Conservation (phyloP, 2,797 vertebrate species). For the Hyperoplus lanceolatus region DNA sequence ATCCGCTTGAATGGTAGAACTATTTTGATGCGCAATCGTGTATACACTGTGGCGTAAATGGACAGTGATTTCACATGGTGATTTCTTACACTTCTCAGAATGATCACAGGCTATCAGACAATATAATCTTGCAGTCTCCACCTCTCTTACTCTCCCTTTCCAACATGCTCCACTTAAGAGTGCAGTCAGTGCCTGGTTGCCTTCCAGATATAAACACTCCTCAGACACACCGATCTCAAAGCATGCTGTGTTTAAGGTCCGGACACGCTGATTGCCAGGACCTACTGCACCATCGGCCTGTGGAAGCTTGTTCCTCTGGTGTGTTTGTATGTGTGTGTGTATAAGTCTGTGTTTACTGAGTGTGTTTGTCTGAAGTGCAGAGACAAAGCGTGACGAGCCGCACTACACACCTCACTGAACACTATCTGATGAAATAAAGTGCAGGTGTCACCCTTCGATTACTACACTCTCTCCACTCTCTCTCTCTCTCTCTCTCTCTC, state of each 20-base stretch:
- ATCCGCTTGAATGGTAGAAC: constrained; percentile 47
- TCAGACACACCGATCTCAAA: constrained; percentile 51
- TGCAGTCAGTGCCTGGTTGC: constrained; percentile 34
- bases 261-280: constrained; percentile 54
- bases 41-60: constrained; percentile 39
- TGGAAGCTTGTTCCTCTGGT: neutral
- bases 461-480: constrained; percentile 50
- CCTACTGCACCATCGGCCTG: constrained; percentile 30
- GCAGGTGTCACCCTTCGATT: constrained; percentile 68
- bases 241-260: constrained; percentile 42
- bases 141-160: constrained; percentile 53
- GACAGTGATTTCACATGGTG: constrained; percentile 64
- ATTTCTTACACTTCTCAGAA: constrained; percentile 51
- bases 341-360: constrained; percentile 19
- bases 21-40: constrained; percentile 44
- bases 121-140: constrained; percentile 53
- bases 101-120: constrained; percentile 74
- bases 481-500: constrained; percentile 48
- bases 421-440: constrained; percentile 73
- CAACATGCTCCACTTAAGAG: constrained; percentile 45
- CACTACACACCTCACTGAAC: constrained; percentile 67
- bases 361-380: constrained; percentile 15
- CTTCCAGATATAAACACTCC: constrained; percentile 46
- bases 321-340: constrained; percentile 22
- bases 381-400: constrained; percentile 57